A percentile compares a stretch with the other conserved stretches of the same genome.
phyloP scores from a whole-genome alignment of 2,888 invertebrate genomes.

The Trichopoda pennipes region DNA sequence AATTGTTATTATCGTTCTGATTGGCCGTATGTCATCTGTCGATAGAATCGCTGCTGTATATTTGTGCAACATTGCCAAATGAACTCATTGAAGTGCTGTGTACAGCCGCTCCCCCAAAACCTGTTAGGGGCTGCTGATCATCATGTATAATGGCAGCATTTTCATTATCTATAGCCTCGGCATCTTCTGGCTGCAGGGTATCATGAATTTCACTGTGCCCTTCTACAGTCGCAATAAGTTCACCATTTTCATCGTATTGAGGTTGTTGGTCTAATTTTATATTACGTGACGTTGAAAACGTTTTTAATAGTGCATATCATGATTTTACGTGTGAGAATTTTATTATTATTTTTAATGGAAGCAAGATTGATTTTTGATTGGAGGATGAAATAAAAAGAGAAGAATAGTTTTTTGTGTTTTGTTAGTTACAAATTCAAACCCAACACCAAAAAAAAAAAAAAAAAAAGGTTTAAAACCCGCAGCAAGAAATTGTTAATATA shows the following conservation, averaged over 20 bases:
- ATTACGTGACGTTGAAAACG: conserved; percentile 22
- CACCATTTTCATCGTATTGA: conserved; percentile 75
- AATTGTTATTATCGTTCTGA: conserved; percentile 80
- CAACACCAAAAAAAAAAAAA: conserved; percentile 73
- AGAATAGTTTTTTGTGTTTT: conserved; percentile 71
- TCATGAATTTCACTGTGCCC: conserved; percentile 73
- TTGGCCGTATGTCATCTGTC: conserved; percentile 80
- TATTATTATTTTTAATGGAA: conserved; percentile 68
- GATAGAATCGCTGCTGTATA: conserved; percentile 69
- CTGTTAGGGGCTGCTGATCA: conserved; percentile 79
- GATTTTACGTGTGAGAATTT: conserved; percentile 59
- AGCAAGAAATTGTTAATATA: conserved; percentile 45
- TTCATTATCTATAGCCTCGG: conserved; percentile 78
- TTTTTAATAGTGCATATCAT: conserved; percentile 62
- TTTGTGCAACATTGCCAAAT: conserved; percentile 71
- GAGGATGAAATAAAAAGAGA: conserved; percentile 69
- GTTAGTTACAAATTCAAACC: conserved; percentile 74
- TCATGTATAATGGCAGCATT: conserved; percentile 79
- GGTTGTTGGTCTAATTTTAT: conserved; percentile 71
- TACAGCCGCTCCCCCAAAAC: conserved; percentile 75
- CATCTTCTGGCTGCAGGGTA: conserved; percentile 73
- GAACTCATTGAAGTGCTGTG: conserved; percentile 76
- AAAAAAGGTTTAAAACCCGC: conserved; percentile 20
- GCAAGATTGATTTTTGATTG: not conserved
- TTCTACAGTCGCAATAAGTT: conserved; percentile 77